These are phyloP conservation scores for Spizella passerina DNA, from an alignment of 2,797 vertebrate genomes.

Conservation along the genomic window DNA sequence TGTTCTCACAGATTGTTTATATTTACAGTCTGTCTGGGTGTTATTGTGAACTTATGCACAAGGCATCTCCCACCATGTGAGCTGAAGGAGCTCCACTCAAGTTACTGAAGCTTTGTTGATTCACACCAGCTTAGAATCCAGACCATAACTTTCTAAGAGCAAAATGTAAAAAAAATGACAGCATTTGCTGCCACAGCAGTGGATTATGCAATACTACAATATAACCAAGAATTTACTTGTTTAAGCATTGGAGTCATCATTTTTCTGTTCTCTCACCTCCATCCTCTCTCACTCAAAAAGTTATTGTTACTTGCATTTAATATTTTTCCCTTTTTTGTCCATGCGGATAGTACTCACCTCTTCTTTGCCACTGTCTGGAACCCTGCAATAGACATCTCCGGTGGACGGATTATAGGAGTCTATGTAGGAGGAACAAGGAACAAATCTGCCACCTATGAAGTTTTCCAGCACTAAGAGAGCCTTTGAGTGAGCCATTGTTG, in stretches of 20 bases:
- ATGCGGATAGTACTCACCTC: slow-evolving; percentile 82
- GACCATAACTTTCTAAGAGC: not conserved
- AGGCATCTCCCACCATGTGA: not conserved
- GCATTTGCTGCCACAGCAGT: not conserved
- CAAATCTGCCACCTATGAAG: slow-evolving; percentile 89
- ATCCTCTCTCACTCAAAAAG: not conserved
- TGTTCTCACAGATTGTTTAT: not conserved
- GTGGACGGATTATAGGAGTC: slow-evolving; percentile 92
- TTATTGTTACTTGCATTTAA: not conserved
- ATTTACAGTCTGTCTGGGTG: not conserved
- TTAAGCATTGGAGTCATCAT: not conserved
- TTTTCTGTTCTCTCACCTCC: not conserved
- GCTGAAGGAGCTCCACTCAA: not conserved
- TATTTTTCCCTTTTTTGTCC: not conserved
- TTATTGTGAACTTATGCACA: not conserved
- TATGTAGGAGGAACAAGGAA: slow-evolving; percentile 81
- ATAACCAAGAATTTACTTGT: not conserved
- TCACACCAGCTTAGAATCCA: not conserved
- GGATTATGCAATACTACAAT: not conserved
- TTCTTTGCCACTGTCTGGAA: slow-evolving; percentile 89
- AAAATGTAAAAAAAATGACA: not conserved
- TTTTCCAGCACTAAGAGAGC: slow-evolving; percentile 86
- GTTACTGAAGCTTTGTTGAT: not conserved
- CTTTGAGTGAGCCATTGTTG: slow-evolving; percentile 57
- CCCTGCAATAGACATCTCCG: slow-evolving; percentile 88